These are phyloP conservation scores for Ctenodactylus gundi DNA, from an alignment of 2,113 vertebrate genomes.

Conservation along the genomic window DNA sequence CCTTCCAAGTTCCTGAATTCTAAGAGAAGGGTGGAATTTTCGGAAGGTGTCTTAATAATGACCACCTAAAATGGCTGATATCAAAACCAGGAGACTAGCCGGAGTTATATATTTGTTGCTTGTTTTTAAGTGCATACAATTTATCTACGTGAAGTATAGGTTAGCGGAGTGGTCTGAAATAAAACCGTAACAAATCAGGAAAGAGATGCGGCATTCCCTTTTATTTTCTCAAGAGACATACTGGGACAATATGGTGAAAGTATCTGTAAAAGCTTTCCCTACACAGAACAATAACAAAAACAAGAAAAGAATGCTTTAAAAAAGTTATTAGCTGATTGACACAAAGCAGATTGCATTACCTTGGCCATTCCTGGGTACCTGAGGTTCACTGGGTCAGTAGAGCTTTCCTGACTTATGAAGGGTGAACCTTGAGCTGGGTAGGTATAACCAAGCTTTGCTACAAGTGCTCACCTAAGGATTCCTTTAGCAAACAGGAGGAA, in stretches of 20 bases:
- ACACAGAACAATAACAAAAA: neutral
- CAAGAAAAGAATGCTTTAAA: neutral
- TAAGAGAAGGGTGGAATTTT: neutral
- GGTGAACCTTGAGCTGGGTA: conserved; percentile 16
- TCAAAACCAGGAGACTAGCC: neutral
- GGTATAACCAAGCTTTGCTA: conserved; percentile 39
- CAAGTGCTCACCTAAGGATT: conserved; percentile 57
- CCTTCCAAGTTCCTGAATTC: neutral
- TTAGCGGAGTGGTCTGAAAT: neutral
- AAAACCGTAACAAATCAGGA: neutral
- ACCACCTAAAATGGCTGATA: neutral
- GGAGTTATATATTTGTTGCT: neutral
- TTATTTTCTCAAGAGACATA: conserved; percentile 44
- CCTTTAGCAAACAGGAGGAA: conserved; percentile 48
- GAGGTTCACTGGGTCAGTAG: conserved; percentile 35
- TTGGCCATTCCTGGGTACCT: neutral
- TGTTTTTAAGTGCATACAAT: conserved; percentile 8
- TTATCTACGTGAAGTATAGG: neutral
- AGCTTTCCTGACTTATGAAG: conserved; percentile 21
- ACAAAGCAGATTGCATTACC: conserved; percentile 20
- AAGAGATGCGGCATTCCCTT: neutral
- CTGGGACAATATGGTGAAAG: neutral
- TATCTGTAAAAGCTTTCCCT: neutral
- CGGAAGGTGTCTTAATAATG: neutral
- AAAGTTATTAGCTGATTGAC: conserved; percentile 7